Conservation (phyloP, 2,797 vertebrate species). For the Pempheris klunzingeri region DNA sequence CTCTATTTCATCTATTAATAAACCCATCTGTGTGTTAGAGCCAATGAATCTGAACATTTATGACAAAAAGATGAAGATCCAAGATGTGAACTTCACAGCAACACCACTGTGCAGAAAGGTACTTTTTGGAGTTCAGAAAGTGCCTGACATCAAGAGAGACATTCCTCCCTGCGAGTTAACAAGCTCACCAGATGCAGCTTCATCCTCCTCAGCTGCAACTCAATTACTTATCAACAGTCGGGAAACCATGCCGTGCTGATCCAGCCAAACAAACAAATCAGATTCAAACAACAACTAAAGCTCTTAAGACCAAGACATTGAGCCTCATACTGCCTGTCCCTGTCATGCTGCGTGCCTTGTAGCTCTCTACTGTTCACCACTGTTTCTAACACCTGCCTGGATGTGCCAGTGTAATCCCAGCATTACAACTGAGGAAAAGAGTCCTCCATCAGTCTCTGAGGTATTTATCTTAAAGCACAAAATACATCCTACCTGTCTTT, state of each 20-base stretch:
- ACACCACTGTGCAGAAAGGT: no score
- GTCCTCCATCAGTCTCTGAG: constrained; percentile 23
- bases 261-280: constrained; percentile 31
- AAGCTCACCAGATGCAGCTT: constrained; percentile 33
- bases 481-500: constrained; percentile 45
- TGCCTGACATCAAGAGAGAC: constrained; percentile 35
- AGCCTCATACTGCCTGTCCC: constrained; percentile 8
- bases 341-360: constrained; percentile 22
- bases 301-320: neutral
- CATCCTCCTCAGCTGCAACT: constrained; percentile 20
- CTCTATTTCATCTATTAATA: constrained; percentile 22
- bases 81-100: constrained; percentile 12
- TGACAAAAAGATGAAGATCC: neutral
- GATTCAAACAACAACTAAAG: constrained; percentile 20
- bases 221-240: constrained; percentile 47
- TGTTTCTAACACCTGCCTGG: constrained; percentile 18
- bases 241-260: constrained; percentile 17
- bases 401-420: constrained; percentile 35
- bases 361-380: constrained; percentile 16
- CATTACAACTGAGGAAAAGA: constrained; percentile 24
- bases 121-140: constrained; percentile 13
- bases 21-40: constrained; percentile 3
- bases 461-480: constrained; percentile 44
- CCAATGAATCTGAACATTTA: constrained; percentile 2
- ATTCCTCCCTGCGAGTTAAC: constrained; percentile 28